Evolutionary conservation across 2,113 vertebrate genomes (phyloP), one percentile per base, ranked within the genome.

Genomic region (Melanocharis versteri): DNA sequence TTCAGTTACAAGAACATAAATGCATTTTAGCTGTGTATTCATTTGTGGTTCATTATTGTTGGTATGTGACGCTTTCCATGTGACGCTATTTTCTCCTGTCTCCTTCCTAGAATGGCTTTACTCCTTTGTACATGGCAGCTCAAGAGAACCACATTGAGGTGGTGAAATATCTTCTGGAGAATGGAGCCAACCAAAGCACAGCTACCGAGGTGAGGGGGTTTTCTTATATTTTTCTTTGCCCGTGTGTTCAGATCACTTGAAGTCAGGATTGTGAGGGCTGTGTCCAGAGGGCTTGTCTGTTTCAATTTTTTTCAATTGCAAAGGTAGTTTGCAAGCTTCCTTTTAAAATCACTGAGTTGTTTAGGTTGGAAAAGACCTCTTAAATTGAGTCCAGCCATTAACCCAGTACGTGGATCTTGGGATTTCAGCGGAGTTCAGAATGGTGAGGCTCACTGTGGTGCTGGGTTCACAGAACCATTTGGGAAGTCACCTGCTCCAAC

Each of bases 61-160:
- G 13, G 9, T 33, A 7, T 45, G 6, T 58, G 39, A 31, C 0
- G 9, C 1, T 42, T 75, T 79, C 17, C 33, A 79, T 2, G 5
- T 47, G 20, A 51, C 26, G 20, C 1, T 56, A 0, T 83, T 86
- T 44, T 78, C 33, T 94, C 6, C 27, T 79, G 39, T 84, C 31
- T 81, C 24, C 53, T 57, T n/a, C 81, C 40, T 78, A 99, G 99
- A 99, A 99, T 98, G 99, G 99, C 87, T 99, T 99, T 95, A 99
- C 99, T 84, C 99, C 99, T 26, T 97, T 99, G 60, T 99, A 99
- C 92, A 99, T 99, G 99, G 99, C 99, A 22, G 98, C 99, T 78
- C 99, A 99, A 97, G 99, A 99, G 97, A 99, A 99, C 95, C 99
- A 99, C 95, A 97, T 99, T 44, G 99, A 99, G 42, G 99, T 99